phyloP scores from a whole-genome alignment of 1,140 invertebrate genomes.

The Ostrea denselamellosa region DNA sequence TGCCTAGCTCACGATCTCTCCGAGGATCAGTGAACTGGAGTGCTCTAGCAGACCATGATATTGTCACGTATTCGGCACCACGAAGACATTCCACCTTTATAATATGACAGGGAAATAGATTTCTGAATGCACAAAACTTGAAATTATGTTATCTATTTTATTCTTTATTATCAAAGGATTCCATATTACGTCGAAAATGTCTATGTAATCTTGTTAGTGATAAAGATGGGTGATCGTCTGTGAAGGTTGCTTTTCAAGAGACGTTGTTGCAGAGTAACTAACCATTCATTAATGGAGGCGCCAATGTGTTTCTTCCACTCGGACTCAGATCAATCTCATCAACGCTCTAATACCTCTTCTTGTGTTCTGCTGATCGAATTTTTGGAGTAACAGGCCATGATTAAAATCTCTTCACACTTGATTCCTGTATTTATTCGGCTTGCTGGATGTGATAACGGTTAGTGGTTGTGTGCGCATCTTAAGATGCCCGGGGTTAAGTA shows the following conservation, averaged over 20 bases:
- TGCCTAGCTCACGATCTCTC: slow-evolving; percentile 17
- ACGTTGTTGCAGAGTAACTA: not conserved
- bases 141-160: slow-evolving; percentile 1
- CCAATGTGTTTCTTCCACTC: not conserved
- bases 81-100: slow-evolving; percentile 68
- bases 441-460: not conserved
- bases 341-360: not conserved
- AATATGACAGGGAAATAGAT: slow-evolving; percentile 46
- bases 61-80: slow-evolving; percentile 58
- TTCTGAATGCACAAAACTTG: not conserved
- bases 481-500: not conserved
- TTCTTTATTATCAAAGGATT: not conserved
- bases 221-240: not conserved
- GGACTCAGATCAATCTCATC: slow-evolving; percentile 18
- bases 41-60: slow-evolving; percentile 61
- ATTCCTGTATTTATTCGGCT: not conserved
- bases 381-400: not conserved
- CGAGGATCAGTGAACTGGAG: slow-evolving; percentile 56
- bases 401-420: slow-evolving; percentile 38
- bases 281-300: not conserved
- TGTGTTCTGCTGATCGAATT: slow-evolving; percentile 21
- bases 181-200: not conserved
- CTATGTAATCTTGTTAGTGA: not conserved
- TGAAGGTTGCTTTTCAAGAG: not conserved
- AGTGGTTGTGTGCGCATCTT: not conserved